These are phyloP conservation scores for Ormyrus nitidulus DNA, from an alignment of 2,888 invertebrate species.

Conservation along the genomic window DNA sequence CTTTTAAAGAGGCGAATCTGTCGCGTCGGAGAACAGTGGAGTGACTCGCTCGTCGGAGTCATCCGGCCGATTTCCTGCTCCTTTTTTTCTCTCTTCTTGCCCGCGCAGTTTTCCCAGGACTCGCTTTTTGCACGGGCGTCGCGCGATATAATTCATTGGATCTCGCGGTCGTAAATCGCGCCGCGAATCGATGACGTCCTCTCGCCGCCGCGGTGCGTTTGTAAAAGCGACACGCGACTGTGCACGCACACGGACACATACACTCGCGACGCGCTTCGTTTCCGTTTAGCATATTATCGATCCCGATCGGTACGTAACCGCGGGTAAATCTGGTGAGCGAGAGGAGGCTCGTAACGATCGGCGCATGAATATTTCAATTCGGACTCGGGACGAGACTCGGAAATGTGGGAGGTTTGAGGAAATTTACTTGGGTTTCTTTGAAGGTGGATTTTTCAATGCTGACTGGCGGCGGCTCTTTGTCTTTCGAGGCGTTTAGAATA, in stretches of 20 bases:
- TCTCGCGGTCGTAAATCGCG: slow-evolving; percentile 11
- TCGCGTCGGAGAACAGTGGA: not conserved
- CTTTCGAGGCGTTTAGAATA: not conserved
- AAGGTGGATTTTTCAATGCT: no score
- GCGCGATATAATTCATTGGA: slow-evolving; percentile 40
- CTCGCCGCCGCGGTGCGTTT: not conserved
- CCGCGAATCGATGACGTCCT: slow-evolving; percentile 41
- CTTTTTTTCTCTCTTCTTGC: not conserved
- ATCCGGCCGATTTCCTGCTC: slow-evolving; percentile 7
- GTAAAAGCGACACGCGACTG: slow-evolving; percentile 20
- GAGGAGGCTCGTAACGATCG: no score
- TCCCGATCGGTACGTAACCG: no score
- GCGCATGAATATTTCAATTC: no score
- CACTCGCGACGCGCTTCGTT: no score
- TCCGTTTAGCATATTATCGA: no score
- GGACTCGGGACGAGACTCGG: no score
- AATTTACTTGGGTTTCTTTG: no score
- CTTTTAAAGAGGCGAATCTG: no score
- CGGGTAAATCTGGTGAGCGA: no score
- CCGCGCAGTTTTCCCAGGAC: not conserved
- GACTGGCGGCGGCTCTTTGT: no score
- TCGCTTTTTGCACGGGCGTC: slow-evolving; percentile 13
- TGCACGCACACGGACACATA: not conserved
- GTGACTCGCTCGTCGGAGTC: slow-evolving; percentile 10
- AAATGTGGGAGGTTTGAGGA: no score